Conservation (phyloP, 64 coral and sea anemone genomes). For the Anthopleura sola region DNA sequence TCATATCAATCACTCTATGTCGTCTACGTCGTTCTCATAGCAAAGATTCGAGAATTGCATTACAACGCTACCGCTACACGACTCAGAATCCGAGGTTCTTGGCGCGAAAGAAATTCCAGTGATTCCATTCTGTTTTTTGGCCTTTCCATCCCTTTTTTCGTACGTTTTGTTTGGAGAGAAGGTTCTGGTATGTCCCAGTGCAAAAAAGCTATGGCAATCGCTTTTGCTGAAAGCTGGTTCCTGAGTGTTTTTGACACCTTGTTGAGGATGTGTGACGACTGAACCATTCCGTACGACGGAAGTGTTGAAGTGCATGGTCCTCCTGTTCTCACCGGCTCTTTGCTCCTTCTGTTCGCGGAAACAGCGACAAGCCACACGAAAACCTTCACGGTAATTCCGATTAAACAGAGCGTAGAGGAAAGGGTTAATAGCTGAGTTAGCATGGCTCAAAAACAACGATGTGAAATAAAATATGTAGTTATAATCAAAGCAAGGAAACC, state of each 20-base stretch:
- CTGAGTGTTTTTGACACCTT: background rate
- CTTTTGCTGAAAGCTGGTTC: background rate
- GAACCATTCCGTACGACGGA: background rate
- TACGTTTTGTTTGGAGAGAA: background rate
- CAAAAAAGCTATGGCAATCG: background rate
- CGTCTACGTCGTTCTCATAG: background rate
- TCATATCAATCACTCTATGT: background rate
- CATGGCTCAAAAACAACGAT: slow-evolving; percentile 71
- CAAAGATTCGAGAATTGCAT: background rate
- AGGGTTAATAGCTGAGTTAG: slow-evolving; percentile 76
- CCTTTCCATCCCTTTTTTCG: background rate
- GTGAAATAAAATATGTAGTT: slow-evolving; percentile 67
- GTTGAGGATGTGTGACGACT: background rate
- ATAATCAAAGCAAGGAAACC: slow-evolving; percentile 51
- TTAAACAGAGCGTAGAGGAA: slow-evolving; percentile 77
- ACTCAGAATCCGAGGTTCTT: background rate
- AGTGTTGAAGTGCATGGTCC: background rate
- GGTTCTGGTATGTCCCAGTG: background rate
- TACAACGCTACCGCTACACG: background rate
- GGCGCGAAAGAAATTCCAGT: background rate
- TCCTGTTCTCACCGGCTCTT: background rate
- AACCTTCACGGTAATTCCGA: slow-evolving; percentile 73
- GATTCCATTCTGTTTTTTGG: background rate
- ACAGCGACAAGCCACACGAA: slow-evolving; percentile 64
- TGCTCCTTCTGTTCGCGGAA: background rate